Conservation (phyloP, 1,140 invertebrate genomes). For the Drosophila miranda region DNA sequence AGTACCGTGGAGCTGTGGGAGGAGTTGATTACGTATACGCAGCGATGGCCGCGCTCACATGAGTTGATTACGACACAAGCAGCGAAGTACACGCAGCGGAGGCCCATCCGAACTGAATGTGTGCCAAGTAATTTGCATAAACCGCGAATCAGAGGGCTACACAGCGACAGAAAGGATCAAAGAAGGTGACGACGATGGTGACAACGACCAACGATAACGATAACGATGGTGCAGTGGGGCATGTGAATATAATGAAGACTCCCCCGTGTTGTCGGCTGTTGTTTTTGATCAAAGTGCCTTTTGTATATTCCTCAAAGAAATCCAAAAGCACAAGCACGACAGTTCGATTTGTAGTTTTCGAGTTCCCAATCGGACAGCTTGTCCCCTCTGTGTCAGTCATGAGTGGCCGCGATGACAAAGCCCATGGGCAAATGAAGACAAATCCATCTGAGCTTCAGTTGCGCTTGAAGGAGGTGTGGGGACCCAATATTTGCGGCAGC, state of each 20-base stretch:
- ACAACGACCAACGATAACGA: no score
- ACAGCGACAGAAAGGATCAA: slow-evolving; percentile 13
- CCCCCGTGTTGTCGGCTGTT: no score
- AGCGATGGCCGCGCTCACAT: slow-evolving; percentile 17
- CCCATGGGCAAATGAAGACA: no score
- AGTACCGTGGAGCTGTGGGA: neutral
- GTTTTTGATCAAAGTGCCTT: neutral
- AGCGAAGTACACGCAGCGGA: neutral
- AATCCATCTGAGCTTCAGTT: no score
- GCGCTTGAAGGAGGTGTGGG: neutral
- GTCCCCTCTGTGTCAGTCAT: neutral
- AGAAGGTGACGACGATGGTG: slow-evolving; percentile 15
- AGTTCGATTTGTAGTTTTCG: no score
- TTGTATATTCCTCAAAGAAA: neutral
- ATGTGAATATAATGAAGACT: slow-evolving; percentile 39
- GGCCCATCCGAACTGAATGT: slow-evolving; percentile 9
- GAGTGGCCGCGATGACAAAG: neutral
- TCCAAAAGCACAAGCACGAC: neutral
- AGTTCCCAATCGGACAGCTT: no score
- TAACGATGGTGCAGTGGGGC: slow-evolving; percentile 22
- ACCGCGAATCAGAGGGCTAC: slow-evolving; percentile 33
- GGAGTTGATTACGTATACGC: slow-evolving; percentile 60
- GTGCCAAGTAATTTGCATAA: slow-evolving; percentile 58
- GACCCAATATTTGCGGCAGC: slow-evolving; percentile 24
- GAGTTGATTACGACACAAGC: slow-evolving; percentile 48